phyloP scores from a whole-genome alignment of 2,888 invertebrate genomes.

The Hanleya hanleyi region DNA sequence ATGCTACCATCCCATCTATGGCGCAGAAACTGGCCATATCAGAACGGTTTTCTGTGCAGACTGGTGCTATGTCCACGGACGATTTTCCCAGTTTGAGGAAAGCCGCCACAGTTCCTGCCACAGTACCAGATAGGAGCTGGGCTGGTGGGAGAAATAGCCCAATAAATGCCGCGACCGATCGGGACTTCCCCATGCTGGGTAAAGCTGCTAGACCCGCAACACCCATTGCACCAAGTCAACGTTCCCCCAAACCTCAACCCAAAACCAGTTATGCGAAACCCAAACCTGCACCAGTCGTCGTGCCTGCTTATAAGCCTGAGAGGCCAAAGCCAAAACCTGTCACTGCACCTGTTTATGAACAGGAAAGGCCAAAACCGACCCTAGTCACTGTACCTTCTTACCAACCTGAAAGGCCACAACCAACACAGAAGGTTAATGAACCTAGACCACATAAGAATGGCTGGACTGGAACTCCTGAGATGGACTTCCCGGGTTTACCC shows the following conservation, averaged over 20 bases:
- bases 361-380: no score
- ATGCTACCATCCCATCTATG: constrained; percentile 44
- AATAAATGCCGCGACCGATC: background rate
- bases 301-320: no score
- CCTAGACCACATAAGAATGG: no score
- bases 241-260: background rate
- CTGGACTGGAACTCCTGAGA: no score
- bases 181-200: constrained; percentile 14
- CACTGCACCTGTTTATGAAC: no score
- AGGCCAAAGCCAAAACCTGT: background rate
- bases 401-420: no score
- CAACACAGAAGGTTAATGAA: no score
- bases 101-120: constrained; percentile 13
- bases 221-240: background rate
- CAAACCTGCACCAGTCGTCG: no score
- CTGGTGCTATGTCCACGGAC: constrained; percentile 48
- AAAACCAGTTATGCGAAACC: no score
- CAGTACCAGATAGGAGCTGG: background rate
- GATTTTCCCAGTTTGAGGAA: constrained; percentile 70
- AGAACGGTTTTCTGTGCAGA: constrained; percentile 66
- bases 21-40: constrained; percentile 68
- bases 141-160: background rate
- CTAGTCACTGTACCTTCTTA: no score
- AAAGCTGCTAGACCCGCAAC: background rate
- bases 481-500: no score